These are phyloP conservation scores for Priocnemis perturbator DNA, from an alignment of 2,888 invertebrate species.

Conservation along the genomic window DNA sequence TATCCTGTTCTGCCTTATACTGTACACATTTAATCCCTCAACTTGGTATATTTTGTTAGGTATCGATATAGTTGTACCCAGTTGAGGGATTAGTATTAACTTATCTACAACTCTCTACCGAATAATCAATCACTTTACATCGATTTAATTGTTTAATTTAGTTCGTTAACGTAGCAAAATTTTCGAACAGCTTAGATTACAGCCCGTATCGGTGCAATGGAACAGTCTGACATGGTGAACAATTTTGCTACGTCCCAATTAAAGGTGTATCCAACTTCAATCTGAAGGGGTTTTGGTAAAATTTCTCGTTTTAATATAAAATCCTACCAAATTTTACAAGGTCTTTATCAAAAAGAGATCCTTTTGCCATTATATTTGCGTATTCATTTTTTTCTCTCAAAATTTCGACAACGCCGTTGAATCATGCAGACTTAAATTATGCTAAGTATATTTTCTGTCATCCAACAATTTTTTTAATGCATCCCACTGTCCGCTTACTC, in stretches of 20 bases:
- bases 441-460: slow-evolving; percentile 28
- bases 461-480: slow-evolving; percentile 42
- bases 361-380: slow-evolving; percentile 2
- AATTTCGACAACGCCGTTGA: slow-evolving; percentile 12
- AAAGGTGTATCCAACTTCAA: no score
- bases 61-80: no score
- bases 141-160: slow-evolving; percentile 30
- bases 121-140: slow-evolving; percentile 44
- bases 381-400: background rate
- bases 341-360: slow-evolving; percentile 1
- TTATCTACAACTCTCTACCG: slow-evolving; percentile 53
- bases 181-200: slow-evolving; percentile 12
- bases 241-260: no score
- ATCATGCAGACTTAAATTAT: slow-evolving; percentile 44
- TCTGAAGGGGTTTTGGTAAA: no score
- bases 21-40: no score
- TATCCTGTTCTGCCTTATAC: no score
- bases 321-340: slow-evolving; percentile 12
- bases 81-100: slow-evolving; percentile 35
- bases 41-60: no score
- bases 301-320: slow-evolving; percentile 16
- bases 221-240: no score
- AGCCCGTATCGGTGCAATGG: no score
- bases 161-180: slow-evolving; percentile 29
- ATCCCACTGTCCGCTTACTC: slow-evolving; percentile 48